phyloP scores from a whole-genome alignment of 2,888 invertebrate species.

The Hirtodrosophila histrioides region DNA sequence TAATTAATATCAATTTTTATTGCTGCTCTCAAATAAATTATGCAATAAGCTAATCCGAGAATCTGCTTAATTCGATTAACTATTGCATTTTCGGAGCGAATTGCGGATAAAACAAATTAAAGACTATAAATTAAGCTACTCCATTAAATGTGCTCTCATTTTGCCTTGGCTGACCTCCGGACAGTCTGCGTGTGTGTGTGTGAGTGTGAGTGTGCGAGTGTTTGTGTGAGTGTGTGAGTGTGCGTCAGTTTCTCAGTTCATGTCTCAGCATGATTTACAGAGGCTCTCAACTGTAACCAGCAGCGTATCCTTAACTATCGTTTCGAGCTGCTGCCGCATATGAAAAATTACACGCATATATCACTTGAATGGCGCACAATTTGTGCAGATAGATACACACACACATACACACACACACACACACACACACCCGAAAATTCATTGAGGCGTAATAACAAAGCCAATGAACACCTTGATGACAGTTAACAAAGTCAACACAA shows the following conservation, averaged over 20 bases:
- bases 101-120: constrained; percentile 45
- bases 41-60: constrained; percentile 7
- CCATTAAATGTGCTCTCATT: constrained; percentile 49
- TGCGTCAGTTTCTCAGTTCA: constrained; percentile 26
- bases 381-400: constrained; percentile 42
- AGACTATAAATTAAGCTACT: constrained; percentile 46
- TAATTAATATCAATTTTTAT: neutral
- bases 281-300: constrained; percentile 52
- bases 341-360: constrained; percentile 67
- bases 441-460: constrained; percentile 81
- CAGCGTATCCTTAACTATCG: constrained; percentile 38
- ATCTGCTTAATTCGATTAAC: constrained; percentile 38
- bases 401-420: neutral
- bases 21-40: neutral
- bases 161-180: constrained; percentile 31
- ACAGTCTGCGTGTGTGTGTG: neutral
- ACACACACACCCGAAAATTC: constrained; percentile 53
- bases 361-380: constrained; percentile 67
- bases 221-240: constrained; percentile 3
- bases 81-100: constrained; percentile 23
- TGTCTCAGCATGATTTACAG: constrained; percentile 53
- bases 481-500: constrained; percentile 71
- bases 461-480: constrained; percentile 81
- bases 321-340: constrained; percentile 29
- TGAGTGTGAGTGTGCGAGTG: neutral